Percentiles rank a stretch among this genome's conserved stretches.
phyloP scores from a whole-genome alignment of 2,797 vertebrate species.

The Cryptoprocta ferox region DNA sequence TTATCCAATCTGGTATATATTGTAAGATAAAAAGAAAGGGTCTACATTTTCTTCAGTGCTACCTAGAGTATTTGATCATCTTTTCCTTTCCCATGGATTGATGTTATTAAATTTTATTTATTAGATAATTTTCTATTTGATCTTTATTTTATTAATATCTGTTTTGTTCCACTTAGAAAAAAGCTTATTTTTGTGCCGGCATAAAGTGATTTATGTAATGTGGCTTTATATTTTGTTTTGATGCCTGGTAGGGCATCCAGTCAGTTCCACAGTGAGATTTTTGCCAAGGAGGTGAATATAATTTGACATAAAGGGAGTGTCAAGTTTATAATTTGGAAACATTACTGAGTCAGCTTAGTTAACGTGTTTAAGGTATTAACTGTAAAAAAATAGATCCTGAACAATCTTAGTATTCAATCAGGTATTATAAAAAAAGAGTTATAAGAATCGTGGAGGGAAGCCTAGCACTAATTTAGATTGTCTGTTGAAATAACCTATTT shows the following conservation, averaged over 20 bases:
- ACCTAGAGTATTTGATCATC: background rate
- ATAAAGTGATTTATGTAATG: background rate
- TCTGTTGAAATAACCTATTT: no score
- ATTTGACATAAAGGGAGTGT: background rate
- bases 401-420: background rate
- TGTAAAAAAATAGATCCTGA: background rate
- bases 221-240: background rate
- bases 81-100: background rate
- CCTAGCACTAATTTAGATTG: background rate
- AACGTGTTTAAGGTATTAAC: background rate
- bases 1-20: background rate
- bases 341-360: background rate
- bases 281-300: background rate
- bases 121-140: background rate
- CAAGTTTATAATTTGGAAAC: background rate
- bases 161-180: background rate
- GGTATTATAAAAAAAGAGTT: background rate
- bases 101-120: background rate
- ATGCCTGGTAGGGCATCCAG: background rate
- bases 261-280: background rate
- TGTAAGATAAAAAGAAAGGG: background rate
- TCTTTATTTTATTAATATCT: constrained; percentile 20
- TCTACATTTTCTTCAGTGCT: background rate
- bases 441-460: background rate
- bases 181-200: background rate